Conservation (phyloP, 1,140 invertebrate species). For the Cydia pomonella region DNA sequence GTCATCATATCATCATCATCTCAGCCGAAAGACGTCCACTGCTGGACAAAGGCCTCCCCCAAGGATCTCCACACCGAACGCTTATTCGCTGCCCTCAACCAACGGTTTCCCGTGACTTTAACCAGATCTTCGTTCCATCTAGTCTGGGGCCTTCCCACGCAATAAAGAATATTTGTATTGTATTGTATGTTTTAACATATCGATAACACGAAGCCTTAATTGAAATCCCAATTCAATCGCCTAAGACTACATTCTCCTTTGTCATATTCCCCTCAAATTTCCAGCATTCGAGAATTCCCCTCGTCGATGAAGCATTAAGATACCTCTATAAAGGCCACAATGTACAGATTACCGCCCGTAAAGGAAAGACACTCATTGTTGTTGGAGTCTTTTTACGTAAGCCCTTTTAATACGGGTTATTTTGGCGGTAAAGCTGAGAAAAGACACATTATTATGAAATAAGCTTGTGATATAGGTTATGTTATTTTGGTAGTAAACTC, state of each 20-base stretch:
- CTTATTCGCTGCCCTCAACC: no score
- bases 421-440: neutral
- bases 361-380: neutral
- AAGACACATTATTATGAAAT: neutral
- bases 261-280: neutral
- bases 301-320: constrained; percentile 1
- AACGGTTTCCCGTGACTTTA: no score
- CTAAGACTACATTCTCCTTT: neutral
- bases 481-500: neutral
- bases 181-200: no score
- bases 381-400: neutral
- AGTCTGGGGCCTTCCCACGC: no score
- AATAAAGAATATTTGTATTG: no score
- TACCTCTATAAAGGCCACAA: neutral
- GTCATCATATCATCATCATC: no score
- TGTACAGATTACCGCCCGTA: neutral
- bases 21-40: no score
- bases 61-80: no score
- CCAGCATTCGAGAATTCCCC: neutral
- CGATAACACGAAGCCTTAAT: neutral
- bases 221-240: neutral
- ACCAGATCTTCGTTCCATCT: no score
- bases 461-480: neutral
- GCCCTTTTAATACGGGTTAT: neutral
- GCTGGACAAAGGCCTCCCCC: no score